Conservation (phyloP, 1,140 invertebrate genomes). For the Scaptomyza graminum region DNA sequence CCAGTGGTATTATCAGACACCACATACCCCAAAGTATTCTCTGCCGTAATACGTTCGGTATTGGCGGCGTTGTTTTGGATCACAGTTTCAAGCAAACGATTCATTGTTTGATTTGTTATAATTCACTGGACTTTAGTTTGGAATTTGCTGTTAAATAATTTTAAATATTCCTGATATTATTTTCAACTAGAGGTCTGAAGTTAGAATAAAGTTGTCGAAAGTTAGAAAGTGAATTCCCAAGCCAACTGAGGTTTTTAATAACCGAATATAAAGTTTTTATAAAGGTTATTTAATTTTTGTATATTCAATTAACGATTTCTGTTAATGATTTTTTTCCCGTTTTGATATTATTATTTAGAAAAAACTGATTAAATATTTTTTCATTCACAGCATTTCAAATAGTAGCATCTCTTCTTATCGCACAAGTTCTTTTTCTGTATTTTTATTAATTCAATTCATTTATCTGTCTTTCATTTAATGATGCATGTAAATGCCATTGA, state of each 20-base stretch:
- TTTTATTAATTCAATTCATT: conserved; percentile 6
- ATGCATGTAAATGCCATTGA: conserved; percentile 60
- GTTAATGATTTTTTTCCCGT: too few species aligned
- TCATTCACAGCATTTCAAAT: background rate
- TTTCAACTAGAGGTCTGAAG: background rate
- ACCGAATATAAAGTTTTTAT: too few species aligned
- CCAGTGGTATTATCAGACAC: conserved; percentile 62
- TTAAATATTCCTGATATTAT: background rate
- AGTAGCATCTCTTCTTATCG: background rate
- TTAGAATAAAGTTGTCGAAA: background rate
- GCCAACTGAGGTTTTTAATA: too few species aligned
- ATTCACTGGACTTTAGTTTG: background rate
- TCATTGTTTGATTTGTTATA: conserved; percentile 32
- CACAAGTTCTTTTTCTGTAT: conserved; percentile 1
- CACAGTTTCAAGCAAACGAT: conserved; percentile 64
- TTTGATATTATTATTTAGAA: too few species aligned
- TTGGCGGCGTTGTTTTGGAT: conserved; percentile 43
- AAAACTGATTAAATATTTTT: too few species aligned
- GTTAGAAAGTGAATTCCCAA: background rate
- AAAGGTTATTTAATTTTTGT: too few species aligned
- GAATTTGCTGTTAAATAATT: background rate
- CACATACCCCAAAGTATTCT: conserved; percentile 67
- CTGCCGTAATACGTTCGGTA: conserved; percentile 66
- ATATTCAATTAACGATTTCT: too few species aligned
- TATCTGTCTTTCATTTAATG: conserved; percentile 6